Percentiles rank a stretch among this genome's conserved stretches.
Conservation (phyloP, 2,113 vertebrate species). For the Amblyornis subalaris region DNA sequence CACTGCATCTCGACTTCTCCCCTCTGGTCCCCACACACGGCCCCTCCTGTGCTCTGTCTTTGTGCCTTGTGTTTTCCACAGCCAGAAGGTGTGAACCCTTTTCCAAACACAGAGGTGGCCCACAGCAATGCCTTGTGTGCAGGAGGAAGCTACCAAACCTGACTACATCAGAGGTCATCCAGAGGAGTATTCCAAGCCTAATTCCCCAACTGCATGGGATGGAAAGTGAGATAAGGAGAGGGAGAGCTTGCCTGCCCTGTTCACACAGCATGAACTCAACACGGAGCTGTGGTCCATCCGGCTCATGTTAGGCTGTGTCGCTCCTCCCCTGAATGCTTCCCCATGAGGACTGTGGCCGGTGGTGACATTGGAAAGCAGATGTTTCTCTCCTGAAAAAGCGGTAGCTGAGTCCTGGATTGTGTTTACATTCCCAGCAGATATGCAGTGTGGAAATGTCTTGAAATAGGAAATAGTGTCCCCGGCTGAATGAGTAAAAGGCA, state of each 20-base stretch:
- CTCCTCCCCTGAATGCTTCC: not conserved
- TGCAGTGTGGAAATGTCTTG: conserved; percentile 21
- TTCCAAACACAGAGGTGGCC: not conserved
- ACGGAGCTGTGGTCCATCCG: not conserved
- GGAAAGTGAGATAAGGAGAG: not conserved
- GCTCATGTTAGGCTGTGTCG: not conserved
- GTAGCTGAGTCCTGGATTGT: not conserved
- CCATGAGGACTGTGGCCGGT: fast-evolving
- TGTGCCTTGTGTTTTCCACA: not conserved
- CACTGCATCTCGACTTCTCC: not conserved
- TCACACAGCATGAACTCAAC: not conserved
- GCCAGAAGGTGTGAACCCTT: not conserved
- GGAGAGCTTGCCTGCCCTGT: not conserved
- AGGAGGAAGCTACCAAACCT: not conserved
- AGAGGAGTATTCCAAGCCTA: not conserved
- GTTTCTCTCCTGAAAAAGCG: conserved; percentile 24
- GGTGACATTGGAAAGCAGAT: not conserved
- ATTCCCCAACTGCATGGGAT: not conserved
- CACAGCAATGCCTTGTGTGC: not conserved
- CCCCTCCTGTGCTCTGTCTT: not conserved
- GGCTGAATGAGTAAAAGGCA: conserved; percentile 35
- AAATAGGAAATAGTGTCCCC: conserved; percentile 62
- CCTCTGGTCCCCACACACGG: fast-evolving
- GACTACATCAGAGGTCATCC: not conserved
- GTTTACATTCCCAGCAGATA: conserved; percentile 41